Evolutionary conservation across 1,140 invertebrate species (phyloP), one percentile per base, ranked within the genome.

Genomic region (Aphelenchoides besseyi): DNA sequence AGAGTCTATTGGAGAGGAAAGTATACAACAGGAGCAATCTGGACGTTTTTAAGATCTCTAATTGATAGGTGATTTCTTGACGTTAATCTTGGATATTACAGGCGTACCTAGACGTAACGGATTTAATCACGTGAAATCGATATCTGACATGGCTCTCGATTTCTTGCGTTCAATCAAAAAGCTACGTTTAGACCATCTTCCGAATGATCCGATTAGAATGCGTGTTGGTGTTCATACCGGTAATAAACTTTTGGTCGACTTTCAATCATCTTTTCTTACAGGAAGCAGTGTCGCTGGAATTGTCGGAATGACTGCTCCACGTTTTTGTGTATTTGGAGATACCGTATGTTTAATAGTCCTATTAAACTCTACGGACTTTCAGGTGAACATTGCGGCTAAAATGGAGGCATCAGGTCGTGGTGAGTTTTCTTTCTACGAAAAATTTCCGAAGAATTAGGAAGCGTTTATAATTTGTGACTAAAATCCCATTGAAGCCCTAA

Each of bases 321-420:
- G 68, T 18, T 86, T 85, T 72, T 85, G 83, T 75, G 61, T 86
- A 16, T 95, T 95, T 86, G 93, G 92, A 0, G 93, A 95, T 85
- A 94, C 92, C 0, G 23, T 23, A 23, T 23, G 41, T 23, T 48
- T 23, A 23, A 16, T 48, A 16, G 41, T 48, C 23, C 41, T 12
- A 12, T 48, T 48, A 48, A 48, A 12, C 12, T 48, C 41, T 48
- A 48, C 41, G 23, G 41, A 23, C 23, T 12, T 16, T 48, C 12
- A 12, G 0, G 92, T 95, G 12, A 95, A 95, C 84, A 94, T 92
- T 12, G 92, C 93, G 0, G 91, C 90, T 0, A 88, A 92, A 75
- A 93, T 95, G 92, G 92, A 95, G 85, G 86, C 85, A 32, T 86
- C 90, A 2, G 86, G 92, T 12, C n/a, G 69, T 70, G 23, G 67